Percentiles rank a stretch among this genome's conserved stretches.
Conservation (phyloP, 2,113 vertebrate species). For the Mobula birostris region DNA sequence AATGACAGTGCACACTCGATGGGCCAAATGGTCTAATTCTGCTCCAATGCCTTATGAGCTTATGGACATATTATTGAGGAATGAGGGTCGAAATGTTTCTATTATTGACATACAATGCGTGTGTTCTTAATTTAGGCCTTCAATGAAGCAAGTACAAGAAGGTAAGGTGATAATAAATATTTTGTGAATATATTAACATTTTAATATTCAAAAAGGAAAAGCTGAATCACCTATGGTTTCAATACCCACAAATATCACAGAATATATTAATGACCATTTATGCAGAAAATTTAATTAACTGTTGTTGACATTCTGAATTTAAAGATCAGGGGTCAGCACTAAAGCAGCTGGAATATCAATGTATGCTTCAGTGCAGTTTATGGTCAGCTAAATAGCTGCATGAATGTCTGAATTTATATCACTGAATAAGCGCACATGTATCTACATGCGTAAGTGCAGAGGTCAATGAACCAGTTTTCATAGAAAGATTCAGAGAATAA, state of each 20-base stretch:
- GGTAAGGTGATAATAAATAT: neutral
- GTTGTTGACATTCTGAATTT: slow-evolving; percentile 6
- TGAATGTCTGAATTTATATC: slow-evolving; percentile 21
- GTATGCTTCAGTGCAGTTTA: slow-evolving; percentile 26
- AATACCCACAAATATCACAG: neutral
- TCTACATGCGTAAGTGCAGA: too few species aligned
- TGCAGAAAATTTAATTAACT: neutral
- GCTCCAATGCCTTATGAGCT: too few species aligned
- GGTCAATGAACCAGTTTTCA: too few species aligned
- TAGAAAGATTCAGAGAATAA: too few species aligned
- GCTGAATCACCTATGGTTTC: neutral
- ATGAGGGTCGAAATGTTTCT: neutral
- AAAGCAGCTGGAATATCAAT: slow-evolving; percentile 19
- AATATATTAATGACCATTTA: neutral
- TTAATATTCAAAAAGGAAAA: neutral
- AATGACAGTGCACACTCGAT: too few species aligned
- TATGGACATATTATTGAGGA: too few species aligned
- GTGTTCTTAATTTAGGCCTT: neutral
- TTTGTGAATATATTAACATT: neutral
- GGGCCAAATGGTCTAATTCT: too few species aligned
- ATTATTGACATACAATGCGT: neutral
- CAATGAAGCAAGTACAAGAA: neutral
- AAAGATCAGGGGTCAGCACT: slow-evolving; percentile 16
- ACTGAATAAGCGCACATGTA: neutral
- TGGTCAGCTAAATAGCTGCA: slow-evolving; percentile 12